Conservation (phyloP, 1,140 invertebrate genomes). For the Drosophila navojoa region DNA sequence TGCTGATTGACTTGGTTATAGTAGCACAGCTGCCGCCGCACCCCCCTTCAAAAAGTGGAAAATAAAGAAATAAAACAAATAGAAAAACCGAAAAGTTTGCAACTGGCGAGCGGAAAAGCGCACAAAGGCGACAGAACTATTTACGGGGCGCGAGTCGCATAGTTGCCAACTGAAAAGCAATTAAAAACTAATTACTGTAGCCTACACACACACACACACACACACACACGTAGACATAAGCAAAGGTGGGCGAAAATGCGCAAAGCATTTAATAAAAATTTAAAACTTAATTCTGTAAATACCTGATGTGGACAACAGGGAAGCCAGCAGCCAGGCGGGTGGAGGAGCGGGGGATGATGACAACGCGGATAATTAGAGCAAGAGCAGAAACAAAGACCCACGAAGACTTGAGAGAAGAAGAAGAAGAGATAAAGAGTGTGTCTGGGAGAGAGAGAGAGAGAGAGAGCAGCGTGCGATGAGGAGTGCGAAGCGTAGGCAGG, state of each 20-base stretch:
- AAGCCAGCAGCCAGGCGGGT: not conserved
- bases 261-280: slow-evolving; percentile 79
- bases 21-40: slow-evolving; percentile 25
- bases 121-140: slow-evolving; percentile 55
- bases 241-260: slow-evolving; percentile 57
- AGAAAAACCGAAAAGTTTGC: slow-evolving; percentile 25
- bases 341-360: slow-evolving; percentile 40
- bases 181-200: slow-evolving; percentile 79
- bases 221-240: slow-evolving; percentile 38
- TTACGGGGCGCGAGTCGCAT: slow-evolving; percentile 45
- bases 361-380: slow-evolving; percentile 69
- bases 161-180: slow-evolving; percentile 72
- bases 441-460: not conserved
- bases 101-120: slow-evolving; percentile 24
- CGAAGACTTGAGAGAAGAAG: slow-evolving; percentile 6
- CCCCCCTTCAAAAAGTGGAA: not conserved
- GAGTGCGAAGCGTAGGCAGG: slow-evolving; percentile 2
- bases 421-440: not conserved
- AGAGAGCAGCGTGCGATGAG: not conserved
- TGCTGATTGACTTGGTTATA: slow-evolving; percentile 60
- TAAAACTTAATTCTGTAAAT: slow-evolving; percentile 81
- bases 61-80: slow-evolving; percentile 1
- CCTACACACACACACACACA: slow-evolving; percentile 35
- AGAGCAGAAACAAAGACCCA: slow-evolving; percentile 30
- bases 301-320: slow-evolving; percentile 46